Conservation (phyloP, 2,797 vertebrate genomes). For the Sebastes trivittatus region DNA sequence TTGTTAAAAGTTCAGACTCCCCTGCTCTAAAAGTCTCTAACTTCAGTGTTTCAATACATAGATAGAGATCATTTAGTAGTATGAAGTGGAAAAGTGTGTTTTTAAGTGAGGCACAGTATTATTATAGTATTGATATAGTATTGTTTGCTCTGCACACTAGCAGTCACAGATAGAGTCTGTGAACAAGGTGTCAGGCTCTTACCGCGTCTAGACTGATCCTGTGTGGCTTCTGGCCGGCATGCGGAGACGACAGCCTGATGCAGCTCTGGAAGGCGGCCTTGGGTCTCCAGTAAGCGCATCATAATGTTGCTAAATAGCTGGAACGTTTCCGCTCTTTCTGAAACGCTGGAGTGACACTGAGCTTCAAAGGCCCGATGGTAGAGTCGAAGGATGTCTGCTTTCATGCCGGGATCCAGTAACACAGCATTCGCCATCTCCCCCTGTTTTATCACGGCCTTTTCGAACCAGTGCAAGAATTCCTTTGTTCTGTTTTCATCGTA, state of each 20-base stretch:
- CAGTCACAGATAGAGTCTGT: not conserved
- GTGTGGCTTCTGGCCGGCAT: slow-evolving; percentile 33
- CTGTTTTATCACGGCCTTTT: slow-evolving; percentile 65
- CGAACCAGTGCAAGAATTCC: slow-evolving; percentile 83
- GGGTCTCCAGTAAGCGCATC: slow-evolving; percentile 81
- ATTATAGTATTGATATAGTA: too few species aligned
- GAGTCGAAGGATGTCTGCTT: slow-evolving; percentile 83
- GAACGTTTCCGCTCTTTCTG: slow-evolving; percentile 44
- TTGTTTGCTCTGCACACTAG: not conserved
- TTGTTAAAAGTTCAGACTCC: not conserved
- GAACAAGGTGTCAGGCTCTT: slow-evolving; percentile 29
- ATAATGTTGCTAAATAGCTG: slow-evolving; percentile 82
- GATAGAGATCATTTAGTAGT: not conserved
- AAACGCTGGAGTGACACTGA: not conserved
- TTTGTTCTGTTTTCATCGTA: slow-evolving; percentile 62
- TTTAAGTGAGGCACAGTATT: not conserved
- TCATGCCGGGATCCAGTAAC: slow-evolving; percentile 69
- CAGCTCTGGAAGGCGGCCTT: slow-evolving; percentile 39
- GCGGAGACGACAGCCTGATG: slow-evolving; percentile 66
- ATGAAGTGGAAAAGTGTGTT: not conserved
- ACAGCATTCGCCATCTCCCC: slow-evolving; percentile 47
- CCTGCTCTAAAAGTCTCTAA: not conserved
- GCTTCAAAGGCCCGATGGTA: slow-evolving; percentile 76
- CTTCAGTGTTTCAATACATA: not conserved
- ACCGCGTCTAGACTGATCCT: slow-evolving; percentile 81